Conservation (phyloP, 2,888 invertebrate species). For the Tachina grossa region DNA sequence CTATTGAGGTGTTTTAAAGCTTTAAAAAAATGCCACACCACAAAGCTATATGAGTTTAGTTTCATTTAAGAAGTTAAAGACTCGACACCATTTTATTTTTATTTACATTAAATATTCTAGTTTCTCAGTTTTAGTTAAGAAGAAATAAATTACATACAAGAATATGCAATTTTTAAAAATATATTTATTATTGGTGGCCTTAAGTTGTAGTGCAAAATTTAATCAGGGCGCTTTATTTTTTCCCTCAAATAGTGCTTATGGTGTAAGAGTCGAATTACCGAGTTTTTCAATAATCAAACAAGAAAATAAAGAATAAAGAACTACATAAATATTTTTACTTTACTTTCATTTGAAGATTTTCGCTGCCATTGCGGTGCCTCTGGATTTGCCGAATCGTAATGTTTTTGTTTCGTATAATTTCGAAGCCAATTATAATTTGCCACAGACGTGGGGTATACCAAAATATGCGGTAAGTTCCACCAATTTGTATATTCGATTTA, state of each 20-base stretch:
- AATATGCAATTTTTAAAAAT: slow-evolving; percentile 42
- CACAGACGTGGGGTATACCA: slow-evolving; percentile 83
- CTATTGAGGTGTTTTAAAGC: slow-evolving; percentile 60
- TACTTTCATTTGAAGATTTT: slow-evolving; percentile 84
- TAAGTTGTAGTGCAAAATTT: slow-evolving; percentile 15
- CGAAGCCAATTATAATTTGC: slow-evolving; percentile 87
- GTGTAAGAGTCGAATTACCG: slow-evolving; percentile 74
- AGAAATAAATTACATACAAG: background rate
- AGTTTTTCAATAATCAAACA: background rate
- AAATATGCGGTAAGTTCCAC: slow-evolving; percentile 76
- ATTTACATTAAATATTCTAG: background rate
- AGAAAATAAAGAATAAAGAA: background rate
- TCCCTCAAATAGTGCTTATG: slow-evolving; percentile 79
- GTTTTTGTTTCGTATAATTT: slow-evolving; percentile 90
- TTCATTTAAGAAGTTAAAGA: slow-evolving; percentile 34
- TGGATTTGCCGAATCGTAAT: slow-evolving; percentile 87
- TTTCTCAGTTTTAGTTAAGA: background rate
- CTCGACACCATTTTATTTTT: slow-evolving; percentile 12
- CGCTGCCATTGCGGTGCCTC: slow-evolving; percentile 87
- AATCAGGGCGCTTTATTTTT: slow-evolving; percentile 74
- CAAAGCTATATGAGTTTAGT: slow-evolving; percentile 47
- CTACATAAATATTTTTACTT: background rate
- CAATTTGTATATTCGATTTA: too few species aligned
- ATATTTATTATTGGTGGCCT: background rate
- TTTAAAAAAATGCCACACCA: slow-evolving; percentile 46